Base-by-base conservation (phyloP, 1,140 invertebrate species). In the Druon quercuslanigerum region DNA sequence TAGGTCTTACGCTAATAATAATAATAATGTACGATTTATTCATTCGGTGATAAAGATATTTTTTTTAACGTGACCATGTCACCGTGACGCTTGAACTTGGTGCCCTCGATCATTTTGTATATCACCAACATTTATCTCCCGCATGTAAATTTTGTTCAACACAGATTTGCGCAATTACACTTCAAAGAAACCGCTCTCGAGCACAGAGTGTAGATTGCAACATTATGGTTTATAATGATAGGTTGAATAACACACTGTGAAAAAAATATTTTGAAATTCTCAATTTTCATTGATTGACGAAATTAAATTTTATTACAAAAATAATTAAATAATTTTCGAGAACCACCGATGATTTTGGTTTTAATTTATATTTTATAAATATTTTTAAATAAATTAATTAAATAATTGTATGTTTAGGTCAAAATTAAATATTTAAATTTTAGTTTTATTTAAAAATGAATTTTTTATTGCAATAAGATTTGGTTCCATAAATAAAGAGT, bases 71-170 rank as follows among this genome's bases (percentile, higher is more conserved):
- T 17, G 13, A 52, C 3, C 52, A n/a, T 14, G 17, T 17, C 52
- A 54, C n/a, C 19, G 17, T 54, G n/a, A 54, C 52, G 17, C 52
- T 11, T 54, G 52, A 54, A 17, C 52, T 54, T 54, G 16, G 17
- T 46, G 40, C 40, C 11, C 40, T 46, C 8, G 40, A 46, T 54
- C 13, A 54, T 54, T 7, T 17, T n/a, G 40, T 11, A 54, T 54
- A 54, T 17, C 52, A 54, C 8, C n/a, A 17, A 17, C 52, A 54
- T 54, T 54, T 54, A 54, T 54, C 52, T 54, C 17, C n/a, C n/a
- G 52, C 4, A 54, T 54, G 52, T 54, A 17, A 17, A 54, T 17
- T 54, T 54, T 54, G 52, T 54, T 54, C 52, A 54, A 54, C 52
- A n/a, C n/a, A 17, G 17, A 54, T 9, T 54, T 54, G 17, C 52